Conservation (phyloP, 2,113 vertebrate species). For the Ursus arctos region DNA sequence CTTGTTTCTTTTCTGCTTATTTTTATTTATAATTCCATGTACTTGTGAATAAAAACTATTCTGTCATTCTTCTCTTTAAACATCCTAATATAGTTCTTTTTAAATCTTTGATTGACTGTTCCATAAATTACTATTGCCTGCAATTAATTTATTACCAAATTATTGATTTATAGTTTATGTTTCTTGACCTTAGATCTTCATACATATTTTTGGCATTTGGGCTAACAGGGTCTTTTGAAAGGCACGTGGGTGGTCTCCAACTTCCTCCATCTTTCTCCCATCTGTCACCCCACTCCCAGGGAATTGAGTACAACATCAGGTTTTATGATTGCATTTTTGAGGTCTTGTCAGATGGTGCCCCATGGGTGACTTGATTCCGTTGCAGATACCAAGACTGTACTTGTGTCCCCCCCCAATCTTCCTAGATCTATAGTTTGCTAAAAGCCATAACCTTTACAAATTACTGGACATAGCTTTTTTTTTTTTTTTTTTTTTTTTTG, state of each 20-base stretch:
- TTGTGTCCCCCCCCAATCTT: background rate
- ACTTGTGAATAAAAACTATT: conserved; percentile 31
- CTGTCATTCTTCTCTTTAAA: conserved; percentile 4
- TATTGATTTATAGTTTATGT: conserved; percentile 18
- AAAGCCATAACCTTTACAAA: background rate
- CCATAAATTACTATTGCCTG: conserved; percentile 7
- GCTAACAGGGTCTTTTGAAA: background rate
- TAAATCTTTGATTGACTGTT: background rate
- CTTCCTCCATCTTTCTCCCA: background rate
- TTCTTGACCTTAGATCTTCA: background rate
- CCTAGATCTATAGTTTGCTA: background rate
- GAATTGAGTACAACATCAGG: background rate
- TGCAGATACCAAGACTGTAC: background rate
- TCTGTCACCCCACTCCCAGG: background rate
- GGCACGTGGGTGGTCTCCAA: background rate
- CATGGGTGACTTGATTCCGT: background rate
- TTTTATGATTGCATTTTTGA: background rate
- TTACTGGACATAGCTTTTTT: background rate
- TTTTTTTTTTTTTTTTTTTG: no score
- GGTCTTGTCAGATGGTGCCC: background rate
- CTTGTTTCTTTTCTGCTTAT: conserved; percentile 21
- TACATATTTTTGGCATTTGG: background rate
- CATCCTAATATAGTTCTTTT: conserved; percentile 17
- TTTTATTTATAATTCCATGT: conserved; percentile 38
- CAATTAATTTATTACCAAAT: background rate